Base-by-base conservation (phyloP, 2,797 vertebrate species). In the Mus minutoides region DNA sequence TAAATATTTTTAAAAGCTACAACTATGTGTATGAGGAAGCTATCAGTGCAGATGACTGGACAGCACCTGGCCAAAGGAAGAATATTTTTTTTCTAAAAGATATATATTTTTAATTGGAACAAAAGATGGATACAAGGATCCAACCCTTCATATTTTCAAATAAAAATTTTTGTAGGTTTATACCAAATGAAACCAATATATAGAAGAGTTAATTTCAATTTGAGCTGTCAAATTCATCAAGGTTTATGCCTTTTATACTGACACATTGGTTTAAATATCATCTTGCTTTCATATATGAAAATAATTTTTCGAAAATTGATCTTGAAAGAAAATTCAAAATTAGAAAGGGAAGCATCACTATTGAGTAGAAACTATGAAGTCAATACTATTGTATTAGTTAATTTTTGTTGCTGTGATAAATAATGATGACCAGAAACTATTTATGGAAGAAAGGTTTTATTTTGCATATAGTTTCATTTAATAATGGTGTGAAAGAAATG, bases 281-380 rank as follows among this genome's bases (percentile, higher is more conserved):
- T 67, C 34, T 24, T 87, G 22, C 1, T 77, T 92, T 95, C 2
- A 17, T 80, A 46, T 54, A 17, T 75, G 24, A 90, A 88, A 78
- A 40, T 2, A 1, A 69, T 2, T 67, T 82, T 94, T 54, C 46
- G 54, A 71, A 7, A 29, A 56, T 4, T 78, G 22, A 84, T 84
- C 79, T 60, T 69, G 56, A 73, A 94, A 43, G 89, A 43, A 83
- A 31, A 46, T 29, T 56, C 14, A 49, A 82, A 77, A 58, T 77
- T n/a, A 24, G 2, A 71, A 86, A 90, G 43, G 24, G 87, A 96
- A 89, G 22, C 1, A 40, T 76, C 7, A 43, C 29, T 62, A 92
- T 71, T 83, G 26, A 82, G 13, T 37, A 3, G 78, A 9, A 16
- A 80, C 1, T 88, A 22, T 82, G 17, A 46, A 73, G 8, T 40